phyloP scores from a whole-genome alignment of 2,888 invertebrate species.

The Euplexia lucipara region DNA sequence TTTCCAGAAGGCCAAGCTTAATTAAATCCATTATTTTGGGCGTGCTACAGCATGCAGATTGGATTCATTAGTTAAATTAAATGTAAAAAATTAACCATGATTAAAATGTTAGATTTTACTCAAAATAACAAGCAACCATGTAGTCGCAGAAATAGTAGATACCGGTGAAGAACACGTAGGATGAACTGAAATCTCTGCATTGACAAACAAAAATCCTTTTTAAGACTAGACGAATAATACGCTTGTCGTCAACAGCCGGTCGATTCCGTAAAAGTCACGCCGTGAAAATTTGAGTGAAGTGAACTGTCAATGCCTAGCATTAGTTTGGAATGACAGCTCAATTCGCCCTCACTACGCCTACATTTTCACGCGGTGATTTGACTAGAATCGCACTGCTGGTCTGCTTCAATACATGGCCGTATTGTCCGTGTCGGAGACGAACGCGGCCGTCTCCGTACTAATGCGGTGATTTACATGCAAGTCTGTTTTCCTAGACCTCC shows the following conservation, averaged over 20 bases:
- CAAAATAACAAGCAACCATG: slow-evolving; percentile 3
- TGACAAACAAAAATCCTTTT: slow-evolving; percentile 32
- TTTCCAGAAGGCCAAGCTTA: slow-evolving; percentile 4
- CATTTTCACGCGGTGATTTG: no score
- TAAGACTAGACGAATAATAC: slow-evolving; percentile 52
- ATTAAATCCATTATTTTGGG: background rate
- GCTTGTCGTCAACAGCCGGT: slow-evolving; percentile 59
- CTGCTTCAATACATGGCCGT: slow-evolving; percentile 59
- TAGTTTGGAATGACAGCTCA: no score
- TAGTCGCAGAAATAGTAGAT: slow-evolving; percentile 10
- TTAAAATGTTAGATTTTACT: background rate
- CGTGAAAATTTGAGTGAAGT: no score
- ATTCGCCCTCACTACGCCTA: no score
- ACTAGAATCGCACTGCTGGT: no score
- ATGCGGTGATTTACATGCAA: slow-evolving; percentile 83
- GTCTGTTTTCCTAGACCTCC: slow-evolving; percentile 76
- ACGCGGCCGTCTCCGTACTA: slow-evolving; percentile 67
- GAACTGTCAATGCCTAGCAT: no score
- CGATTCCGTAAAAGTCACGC: no score
- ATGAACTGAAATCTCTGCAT: slow-evolving; percentile 25
- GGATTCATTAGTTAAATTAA: background rate
- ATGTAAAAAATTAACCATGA: slow-evolving; percentile 1
- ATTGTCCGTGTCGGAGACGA: slow-evolving; percentile 67
- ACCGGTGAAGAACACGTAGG: background rate
- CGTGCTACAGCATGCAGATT: background rate